phyloP scores from a whole-genome alignment of 2,888 invertebrate genomes.

The Standfussiana lucernea region DNA sequence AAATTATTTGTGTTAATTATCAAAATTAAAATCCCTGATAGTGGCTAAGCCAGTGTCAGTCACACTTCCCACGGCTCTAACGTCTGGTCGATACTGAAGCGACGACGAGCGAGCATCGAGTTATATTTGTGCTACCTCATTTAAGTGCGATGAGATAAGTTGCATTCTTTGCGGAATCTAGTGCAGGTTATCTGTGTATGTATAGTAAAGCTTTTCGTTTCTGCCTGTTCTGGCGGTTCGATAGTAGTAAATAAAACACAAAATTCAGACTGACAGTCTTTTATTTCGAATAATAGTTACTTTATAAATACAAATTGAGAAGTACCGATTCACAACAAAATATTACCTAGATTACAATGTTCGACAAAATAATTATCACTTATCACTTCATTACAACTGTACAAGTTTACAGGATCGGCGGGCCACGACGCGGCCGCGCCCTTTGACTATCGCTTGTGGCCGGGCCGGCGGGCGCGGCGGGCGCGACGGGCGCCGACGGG shows the following conservation, averaged over 20 bases:
- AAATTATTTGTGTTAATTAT: no score
- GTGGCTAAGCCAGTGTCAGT: no score
- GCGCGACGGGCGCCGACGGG: slow-evolving; percentile 49
- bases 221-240: neutral
- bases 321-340: slow-evolving; percentile 90
- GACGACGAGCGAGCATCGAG: no score
- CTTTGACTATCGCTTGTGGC: slow-evolving; percentile 61
- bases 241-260: slow-evolving; percentile 65
- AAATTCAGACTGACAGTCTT: slow-evolving; percentile 87
- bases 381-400: slow-evolving; percentile 88
- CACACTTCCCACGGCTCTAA: no score
- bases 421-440: slow-evolving; percentile 53
- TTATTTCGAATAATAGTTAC: slow-evolving; percentile 87
- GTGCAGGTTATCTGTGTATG: no score
- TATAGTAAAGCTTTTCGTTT: neutral
- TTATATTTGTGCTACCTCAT: no score
- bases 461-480: slow-evolving; percentile 49
- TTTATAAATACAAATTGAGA: slow-evolving; percentile 91
- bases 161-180: no score
- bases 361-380: slow-evolving; percentile 88
- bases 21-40: no score
- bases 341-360: slow-evolving; percentile 88
- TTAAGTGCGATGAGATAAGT: no score
- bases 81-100: no score
- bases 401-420: slow-evolving; percentile 76